phyloP scores from a whole-genome alignment of 2,113 vertebrate species.

The Dicaeum eximium region DNA sequence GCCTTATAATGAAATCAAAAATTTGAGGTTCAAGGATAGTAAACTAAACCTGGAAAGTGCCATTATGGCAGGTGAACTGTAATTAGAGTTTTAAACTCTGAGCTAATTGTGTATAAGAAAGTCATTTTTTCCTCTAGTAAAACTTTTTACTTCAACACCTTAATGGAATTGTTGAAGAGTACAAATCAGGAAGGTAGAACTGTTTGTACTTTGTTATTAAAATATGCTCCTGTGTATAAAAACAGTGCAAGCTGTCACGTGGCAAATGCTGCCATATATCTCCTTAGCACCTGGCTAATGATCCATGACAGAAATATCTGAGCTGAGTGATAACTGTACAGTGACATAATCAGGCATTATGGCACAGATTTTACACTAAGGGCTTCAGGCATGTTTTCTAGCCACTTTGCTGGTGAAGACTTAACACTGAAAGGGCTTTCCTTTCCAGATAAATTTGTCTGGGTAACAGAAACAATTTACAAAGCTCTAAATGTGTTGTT shows the following conservation, averaged over 20 bases:
- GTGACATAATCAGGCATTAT: neutral
- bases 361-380: neutral
- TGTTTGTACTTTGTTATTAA: conserved; percentile 11
- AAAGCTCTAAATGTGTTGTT: neutral
- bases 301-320: conserved; percentile 37
- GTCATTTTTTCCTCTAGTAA: neutral
- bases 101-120: neutral
- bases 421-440: neutral
- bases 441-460: conserved; percentile 12
- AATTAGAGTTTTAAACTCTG: neutral
- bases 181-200: neutral
- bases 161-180: neutral
- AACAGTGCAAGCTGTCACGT: conserved; percentile 5
- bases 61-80: neutral
- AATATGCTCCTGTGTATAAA: conserved; percentile 38
- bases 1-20: neutral
- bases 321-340: conserved; percentile 11
- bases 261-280: conserved; percentile 49
- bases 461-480: neutral
- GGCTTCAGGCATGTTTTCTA: neutral
- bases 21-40: neutral
- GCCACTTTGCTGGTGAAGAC: neutral
- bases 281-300: conserved; percentile 31
- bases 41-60: neutral
- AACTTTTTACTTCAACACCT: neutral